Base-by-base conservation (phyloP, 30 jellyfish, hydroid and myxozoan species). In the Aurelia coerulea region DNA sequence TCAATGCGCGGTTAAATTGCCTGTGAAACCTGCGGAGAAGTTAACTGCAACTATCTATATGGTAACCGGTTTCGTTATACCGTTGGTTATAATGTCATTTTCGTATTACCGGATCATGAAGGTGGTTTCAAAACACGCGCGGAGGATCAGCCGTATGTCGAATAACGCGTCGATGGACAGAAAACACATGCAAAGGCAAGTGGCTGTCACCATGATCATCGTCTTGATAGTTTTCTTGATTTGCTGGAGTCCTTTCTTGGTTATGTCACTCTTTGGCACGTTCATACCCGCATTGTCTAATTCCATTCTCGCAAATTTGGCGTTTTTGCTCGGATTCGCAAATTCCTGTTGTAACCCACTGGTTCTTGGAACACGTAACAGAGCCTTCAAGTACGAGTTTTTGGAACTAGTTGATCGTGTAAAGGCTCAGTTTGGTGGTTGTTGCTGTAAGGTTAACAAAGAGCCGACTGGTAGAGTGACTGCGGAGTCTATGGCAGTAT, bases 171-270 rank as follows among this genome's bases (percentile, higher is more conserved):
- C 95, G 65, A 65, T 89, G 35, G 91, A 80, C 76, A 71, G 97
- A n/a, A 89, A 74, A 31, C 39, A 65, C 39, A 74, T 89, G 92
- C 97, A 89, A 54, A 63, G 72, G 51, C 86, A 76, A 23, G 92
- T 89, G 11, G 97, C 86, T 3, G 72, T 89, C 11, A 89, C 97
- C 41, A 89, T 89, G 97, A 81, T 89, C 75, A 89, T 89, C 81
- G 97, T 89, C 29, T 76, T 89, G 86, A 69, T 80, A 35, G 71
- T 81, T 54, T 89, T 89, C 65, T 50, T 80, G 58, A 23, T 89
- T 52, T 89, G 97, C 68, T 89, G 97, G 97, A 89, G 89, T 64
- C 97, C 97, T 5, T 89, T 89, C 69, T 67, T 89, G 67, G 79
- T 89, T 69, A 89, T 89, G 97, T 89, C 97, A 8, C 73, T 89